A percentile compares a stretch with the other conserved stretches of the same genome.
Evolutionary conservation across 2,888 invertebrate species (phyloP).

Genomic region (Nyleta sp.): DNA sequence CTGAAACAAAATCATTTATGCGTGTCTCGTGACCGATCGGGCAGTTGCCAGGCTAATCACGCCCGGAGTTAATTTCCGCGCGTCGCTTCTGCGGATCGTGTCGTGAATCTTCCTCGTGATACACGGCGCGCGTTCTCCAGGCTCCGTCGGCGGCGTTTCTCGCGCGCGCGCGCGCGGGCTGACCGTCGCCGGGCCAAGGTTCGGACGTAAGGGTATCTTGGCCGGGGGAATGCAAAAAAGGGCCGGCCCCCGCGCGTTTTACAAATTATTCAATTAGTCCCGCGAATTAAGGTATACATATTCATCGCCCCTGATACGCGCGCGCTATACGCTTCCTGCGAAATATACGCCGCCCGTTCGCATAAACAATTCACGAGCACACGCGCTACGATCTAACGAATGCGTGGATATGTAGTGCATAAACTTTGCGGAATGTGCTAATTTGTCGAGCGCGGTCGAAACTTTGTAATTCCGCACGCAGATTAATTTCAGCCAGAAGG

Average conservation of each 20-base stretch:
- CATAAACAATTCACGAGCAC: slow-evolving; percentile 79
- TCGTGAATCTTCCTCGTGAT: slow-evolving; percentile 51
- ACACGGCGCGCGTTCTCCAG: slow-evolving; percentile 51
- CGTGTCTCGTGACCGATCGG: slow-evolving; percentile 20
- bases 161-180: background rate
- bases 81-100: slow-evolving; percentile 27
- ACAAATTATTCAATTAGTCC: slow-evolving; percentile 83
- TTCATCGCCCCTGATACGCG: slow-evolving; percentile 80
- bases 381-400: slow-evolving; percentile 77
- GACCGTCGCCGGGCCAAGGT: slow-evolving; percentile 8
- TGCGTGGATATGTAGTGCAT: slow-evolving; percentile 63
- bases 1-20: background rate
- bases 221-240: slow-evolving; percentile 62
- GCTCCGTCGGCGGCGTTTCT: slow-evolving; percentile 63
- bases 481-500: slow-evolving; percentile 56
- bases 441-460: slow-evolving; percentile 62
- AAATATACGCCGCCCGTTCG: slow-evolving; percentile 72
- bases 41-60: slow-evolving; percentile 41
- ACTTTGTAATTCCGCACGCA: slow-evolving; percentile 61
- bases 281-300: slow-evolving; percentile 83
- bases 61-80: slow-evolving; percentile 32
- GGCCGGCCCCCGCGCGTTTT: slow-evolving; percentile 75
- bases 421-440: slow-evolving; percentile 64
- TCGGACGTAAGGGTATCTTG: slow-evolving; percentile 70
- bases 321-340: slow-evolving; percentile 65